Evolutionary conservation across 2,113 vertebrate species (phyloP).

Genomic region (Platycercus adscitus): DNA sequence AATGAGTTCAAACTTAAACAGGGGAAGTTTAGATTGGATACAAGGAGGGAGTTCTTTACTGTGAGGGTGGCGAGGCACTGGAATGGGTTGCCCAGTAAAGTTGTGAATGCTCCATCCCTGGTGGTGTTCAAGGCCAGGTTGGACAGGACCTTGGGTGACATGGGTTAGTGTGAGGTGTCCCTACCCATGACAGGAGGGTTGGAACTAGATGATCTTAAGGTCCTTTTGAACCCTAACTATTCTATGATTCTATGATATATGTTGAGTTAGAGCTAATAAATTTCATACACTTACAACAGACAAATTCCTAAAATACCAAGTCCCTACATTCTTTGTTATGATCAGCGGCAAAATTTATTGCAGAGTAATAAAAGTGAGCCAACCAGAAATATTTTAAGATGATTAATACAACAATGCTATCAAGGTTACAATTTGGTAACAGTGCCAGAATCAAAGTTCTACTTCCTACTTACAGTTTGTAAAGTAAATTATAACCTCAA

Average conservation of each 20-base stretch:
- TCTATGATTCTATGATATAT: neutral
- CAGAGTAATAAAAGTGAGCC: neutral
- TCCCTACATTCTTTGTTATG: neutral
- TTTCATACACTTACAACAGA: neutral
- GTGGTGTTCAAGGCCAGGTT: too few species aligned
- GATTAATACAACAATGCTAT: neutral
- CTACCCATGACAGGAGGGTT: too few species aligned
- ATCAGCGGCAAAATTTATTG: neutral
- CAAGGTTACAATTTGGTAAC: neutral
- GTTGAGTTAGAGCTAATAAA: neutral
- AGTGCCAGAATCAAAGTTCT: neutral
- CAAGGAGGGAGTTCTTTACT: too few species aligned
- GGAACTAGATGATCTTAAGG: too few species aligned
- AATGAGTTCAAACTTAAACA: too few species aligned
- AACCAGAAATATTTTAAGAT: neutral
- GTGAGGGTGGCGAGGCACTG: too few species aligned
- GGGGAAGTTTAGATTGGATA: too few species aligned
- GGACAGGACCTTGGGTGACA: too few species aligned
- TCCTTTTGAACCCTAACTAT: too few species aligned
- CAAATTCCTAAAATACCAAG: neutral
- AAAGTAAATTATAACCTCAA: neutral
- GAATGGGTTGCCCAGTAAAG: too few species aligned
- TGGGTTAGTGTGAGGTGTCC: too few species aligned
- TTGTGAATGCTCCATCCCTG: too few species aligned
- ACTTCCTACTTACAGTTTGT: neutral